Base-by-base conservation (phyloP, 2,888 invertebrate genomes). In the Unio pictorum region DNA sequence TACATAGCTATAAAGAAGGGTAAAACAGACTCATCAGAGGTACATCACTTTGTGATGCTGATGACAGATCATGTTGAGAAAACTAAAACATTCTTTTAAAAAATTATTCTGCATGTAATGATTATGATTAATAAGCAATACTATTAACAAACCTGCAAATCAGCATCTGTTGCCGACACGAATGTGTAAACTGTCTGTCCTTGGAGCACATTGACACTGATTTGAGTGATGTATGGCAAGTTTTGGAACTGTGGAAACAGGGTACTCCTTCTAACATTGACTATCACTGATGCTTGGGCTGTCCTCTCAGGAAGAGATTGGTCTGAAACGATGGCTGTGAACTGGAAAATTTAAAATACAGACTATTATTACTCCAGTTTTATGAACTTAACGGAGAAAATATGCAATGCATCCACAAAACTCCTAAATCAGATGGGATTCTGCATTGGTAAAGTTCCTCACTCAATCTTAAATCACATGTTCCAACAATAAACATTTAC, bases 281-380 rank as follows among this genome's bases (percentile, higher is more conserved):
- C 80, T 7, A 75, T 67, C 6, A 87, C 84, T 7, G 79, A 76
- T 0, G 84, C 81, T 20, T 74, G 79, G 18, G 78, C 79, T 11
- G 79, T 81, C 69, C 75, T 81, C 18, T 80, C 79, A 4, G 86
- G 87, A 1, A 63, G 64, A 6, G 81, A 83, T 69, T 84, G 80
- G 67, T 88, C 88, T 57, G 73, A 72, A 4, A 82, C 88, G 15
- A 72, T 59, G 28, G 87, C 86, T 57, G 79, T 67, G 69, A 88
- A 86, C 87, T 88, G 74, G 55, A 78, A 74, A 45, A 28, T 18
- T 59, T 15, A 20, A 54, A 68, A 54, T 60, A 26, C 26, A 28
- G 20, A 63, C 11, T 45, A 45, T 45, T 11, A 15, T 15, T 45
- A 3, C 45, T 45, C 34, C 4, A 30, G 5, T 30, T 34, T 15